Base-by-base conservation (phyloP, 2,888 invertebrate genomes). In the Plagodis dolabraria region DNA sequence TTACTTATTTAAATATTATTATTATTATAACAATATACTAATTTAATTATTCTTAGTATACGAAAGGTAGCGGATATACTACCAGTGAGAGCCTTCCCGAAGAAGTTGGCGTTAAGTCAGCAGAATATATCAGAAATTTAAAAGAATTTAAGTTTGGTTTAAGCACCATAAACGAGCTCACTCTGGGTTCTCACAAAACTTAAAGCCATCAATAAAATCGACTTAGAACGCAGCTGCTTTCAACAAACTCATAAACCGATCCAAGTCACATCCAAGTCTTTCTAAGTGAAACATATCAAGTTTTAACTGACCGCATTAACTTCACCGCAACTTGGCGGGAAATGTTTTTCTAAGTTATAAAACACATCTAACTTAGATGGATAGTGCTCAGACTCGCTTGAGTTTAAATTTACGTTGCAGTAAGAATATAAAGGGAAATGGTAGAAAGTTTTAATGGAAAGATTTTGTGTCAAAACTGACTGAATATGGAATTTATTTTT, bases 321-420 rank as follows among this genome's bases (percentile, higher is more conserved):
- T 77, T 79, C 77, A 78, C 74, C 75, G 68, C 70, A 77, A 76
- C 74, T 78, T 72, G 68, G 57, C 66, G 67, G 72, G 66, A 78
- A 79, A 77, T 79, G 74, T 81, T 75, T 73, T 68, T 73, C 74
- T 74, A 77, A 80, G 72, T 79, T 82, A 58, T 67, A 73, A 77
- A 80, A 78, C 79, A 76, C 74, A 77, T 80, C 74, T 76, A 87
- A 86, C 79, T 87, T 85, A 83, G 83, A 87, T 81, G 82, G 85
- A 85, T 82, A 69, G 77, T 70, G 71, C 78, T 86, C 71, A 83
- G 77, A 78, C 79, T 75, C 71, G 71, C 71, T 72, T 68, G 74
- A 82, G 77, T 78, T 80, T 57, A 53, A 58, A 55, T 60, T 60
- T 64, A 59, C 60, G 64, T 56, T 40, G 52, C 56, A 60, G 53